Evolutionary conservation across 2,113 vertebrate genomes (phyloP).

Genomic region (Megaptera novaeangliae): DNA sequence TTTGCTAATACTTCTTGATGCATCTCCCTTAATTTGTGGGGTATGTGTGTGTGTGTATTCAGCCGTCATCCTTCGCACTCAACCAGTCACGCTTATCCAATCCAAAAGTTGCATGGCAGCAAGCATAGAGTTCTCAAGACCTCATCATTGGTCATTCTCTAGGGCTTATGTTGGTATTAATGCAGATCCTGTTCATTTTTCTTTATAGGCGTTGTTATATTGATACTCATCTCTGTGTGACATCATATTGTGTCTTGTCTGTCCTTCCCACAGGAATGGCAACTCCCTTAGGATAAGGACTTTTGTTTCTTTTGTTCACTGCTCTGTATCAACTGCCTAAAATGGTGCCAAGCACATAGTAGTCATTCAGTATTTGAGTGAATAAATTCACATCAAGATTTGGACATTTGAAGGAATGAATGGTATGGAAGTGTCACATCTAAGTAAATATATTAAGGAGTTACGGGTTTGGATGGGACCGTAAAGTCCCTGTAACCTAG

Average conservation of each 20-base stretch:
- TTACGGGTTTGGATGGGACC: not conserved
- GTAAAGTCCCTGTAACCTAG: not conserved
- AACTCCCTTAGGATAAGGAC: not conserved
- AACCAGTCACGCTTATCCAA: not conserved
- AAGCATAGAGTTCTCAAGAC: not conserved
- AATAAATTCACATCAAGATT: not conserved
- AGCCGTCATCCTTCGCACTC: not conserved
- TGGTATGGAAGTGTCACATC: not conserved
- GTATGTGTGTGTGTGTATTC: not conserved
- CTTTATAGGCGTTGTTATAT: not conserved
- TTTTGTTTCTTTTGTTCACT: not conserved
- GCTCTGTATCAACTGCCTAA: not conserved
- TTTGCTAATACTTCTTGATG: not conserved
- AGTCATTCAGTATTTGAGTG: not conserved
- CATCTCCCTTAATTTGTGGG: not conserved
- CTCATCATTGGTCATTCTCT: not conserved
- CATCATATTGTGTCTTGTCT: not conserved
- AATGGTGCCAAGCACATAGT: not conserved
- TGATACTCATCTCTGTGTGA: not conserved
- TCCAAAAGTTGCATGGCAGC: not conserved
- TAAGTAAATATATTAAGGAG: not conserved
- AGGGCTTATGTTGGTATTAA: not conserved
- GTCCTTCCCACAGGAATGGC: not conserved
- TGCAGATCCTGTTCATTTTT: not conserved
- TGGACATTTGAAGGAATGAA: not conserved